Conservation (phyloP, 2,797 vertebrate genomes). For the Molossus molossus region DNA sequence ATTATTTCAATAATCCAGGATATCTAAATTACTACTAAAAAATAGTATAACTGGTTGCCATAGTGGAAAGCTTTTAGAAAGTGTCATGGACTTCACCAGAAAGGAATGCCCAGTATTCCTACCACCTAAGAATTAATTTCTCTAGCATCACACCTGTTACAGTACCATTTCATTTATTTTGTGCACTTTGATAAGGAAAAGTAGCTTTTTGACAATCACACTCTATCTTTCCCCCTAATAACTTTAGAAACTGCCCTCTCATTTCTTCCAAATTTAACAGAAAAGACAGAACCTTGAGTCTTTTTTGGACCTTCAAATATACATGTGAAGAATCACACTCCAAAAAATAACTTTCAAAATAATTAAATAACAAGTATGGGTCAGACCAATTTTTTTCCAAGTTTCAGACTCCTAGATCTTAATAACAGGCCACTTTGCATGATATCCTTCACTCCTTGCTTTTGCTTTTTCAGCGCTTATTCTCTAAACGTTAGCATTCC, state of each 20-base stretch:
- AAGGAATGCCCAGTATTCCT: not conserved
- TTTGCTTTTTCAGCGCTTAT: constrained; percentile 8
- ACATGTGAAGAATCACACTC: not conserved
- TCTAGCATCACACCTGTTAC: not conserved
- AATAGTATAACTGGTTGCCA: not conserved
- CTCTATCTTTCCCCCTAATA: not conserved
- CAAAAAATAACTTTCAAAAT: constrained; percentile 48
- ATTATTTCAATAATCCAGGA: constrained; percentile 27
- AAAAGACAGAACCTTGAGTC: not conserved
- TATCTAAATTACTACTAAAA: constrained; percentile 3
- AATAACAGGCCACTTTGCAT: not conserved
- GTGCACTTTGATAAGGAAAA: constrained; percentile 40
- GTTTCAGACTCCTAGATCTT: constrained; percentile 17
- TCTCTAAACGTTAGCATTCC: not conserved
- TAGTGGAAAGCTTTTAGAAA: not conserved
- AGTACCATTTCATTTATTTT: constrained; percentile 25
- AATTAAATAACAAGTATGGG: not conserved
- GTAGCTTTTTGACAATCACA: not conserved
- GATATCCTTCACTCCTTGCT: not conserved
- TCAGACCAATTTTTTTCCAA: not conserved
- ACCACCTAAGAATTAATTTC: not conserved
- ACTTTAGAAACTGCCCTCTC: not conserved
- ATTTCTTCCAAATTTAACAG: not conserved
- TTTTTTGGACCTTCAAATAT: not conserved
- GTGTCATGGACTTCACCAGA: not conserved